phyloP scores from a whole-genome alignment of 2,113 vertebrate species.

The Naja naja region DNA sequence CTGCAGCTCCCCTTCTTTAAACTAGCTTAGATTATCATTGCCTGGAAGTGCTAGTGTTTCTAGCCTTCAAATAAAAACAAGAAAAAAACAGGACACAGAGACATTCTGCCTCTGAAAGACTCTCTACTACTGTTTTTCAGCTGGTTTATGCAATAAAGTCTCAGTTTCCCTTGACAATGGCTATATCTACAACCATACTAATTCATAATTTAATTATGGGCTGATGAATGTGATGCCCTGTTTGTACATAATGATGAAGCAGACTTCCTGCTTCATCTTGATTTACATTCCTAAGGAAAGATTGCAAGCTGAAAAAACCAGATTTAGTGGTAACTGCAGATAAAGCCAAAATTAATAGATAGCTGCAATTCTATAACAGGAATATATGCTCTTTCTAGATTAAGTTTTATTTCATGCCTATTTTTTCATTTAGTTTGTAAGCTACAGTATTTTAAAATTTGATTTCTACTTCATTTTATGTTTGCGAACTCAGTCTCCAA shows the following conservation, averaged over 20 bases:
- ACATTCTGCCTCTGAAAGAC: background rate
- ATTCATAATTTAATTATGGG: background rate
- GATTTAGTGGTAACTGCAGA: background rate
- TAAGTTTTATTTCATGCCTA: background rate
- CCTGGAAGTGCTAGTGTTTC: background rate
- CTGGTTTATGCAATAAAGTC: background rate
- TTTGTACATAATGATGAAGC: background rate
- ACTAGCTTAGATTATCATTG: background rate
- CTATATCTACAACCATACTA: background rate
- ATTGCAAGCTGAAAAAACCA: background rate
- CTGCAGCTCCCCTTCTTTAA: background rate
- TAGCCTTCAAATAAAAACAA: background rate
- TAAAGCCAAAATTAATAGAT: background rate
- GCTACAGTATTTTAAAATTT: background rate
- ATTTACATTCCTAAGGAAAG: background rate
- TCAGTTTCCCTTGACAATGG: background rate
- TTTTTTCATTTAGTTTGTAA: background rate
- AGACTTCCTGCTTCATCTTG: background rate
- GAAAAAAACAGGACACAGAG: background rate
- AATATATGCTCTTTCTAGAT: background rate
- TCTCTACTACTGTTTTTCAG: background rate
- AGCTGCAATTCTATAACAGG: background rate
- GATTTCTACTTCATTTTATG: background rate
- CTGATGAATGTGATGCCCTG: background rate
- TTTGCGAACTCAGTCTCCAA: background rate